Evolutionary conservation across 2,113 vertebrate genomes (phyloP).

Genomic region (Balaeniceps rex): DNA sequence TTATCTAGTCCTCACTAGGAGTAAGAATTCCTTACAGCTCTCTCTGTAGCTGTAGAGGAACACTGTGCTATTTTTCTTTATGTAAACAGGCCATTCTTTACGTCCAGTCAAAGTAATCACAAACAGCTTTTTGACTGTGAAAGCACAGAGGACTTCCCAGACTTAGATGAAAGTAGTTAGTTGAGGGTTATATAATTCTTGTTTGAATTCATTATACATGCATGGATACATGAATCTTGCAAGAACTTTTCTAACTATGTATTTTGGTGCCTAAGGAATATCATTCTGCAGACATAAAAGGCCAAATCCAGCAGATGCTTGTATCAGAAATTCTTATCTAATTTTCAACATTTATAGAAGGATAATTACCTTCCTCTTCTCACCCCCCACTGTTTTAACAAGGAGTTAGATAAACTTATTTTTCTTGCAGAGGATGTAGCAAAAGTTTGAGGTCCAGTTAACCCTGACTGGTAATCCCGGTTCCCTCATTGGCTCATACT

Average conservation of each 20-base stretch:
- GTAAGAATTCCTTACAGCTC: background rate
- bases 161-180: constrained; percentile 48
- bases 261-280: constrained; percentile 57
- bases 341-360: constrained; percentile 56
- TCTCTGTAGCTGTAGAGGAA: background rate
- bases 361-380: constrained; percentile 44
- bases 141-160: constrained; percentile 52
- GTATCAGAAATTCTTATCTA: constrained; percentile 37
- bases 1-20: background rate
- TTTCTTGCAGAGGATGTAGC: background rate
- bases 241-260: constrained; percentile 54
- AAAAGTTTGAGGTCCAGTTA: background rate
- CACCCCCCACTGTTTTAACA: background rate
- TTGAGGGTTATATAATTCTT: constrained; percentile 54
- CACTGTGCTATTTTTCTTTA: background rate
- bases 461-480: background rate
- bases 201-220: constrained; percentile 61
- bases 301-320: constrained; percentile 11
- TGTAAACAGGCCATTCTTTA: constrained; percentile 20
- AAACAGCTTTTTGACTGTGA: constrained; percentile 12
- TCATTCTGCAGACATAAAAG: constrained; percentile 51
- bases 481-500: background rate
- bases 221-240: constrained; percentile 60
- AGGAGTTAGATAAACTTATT: background rate
- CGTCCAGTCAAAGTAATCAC: background rate